phyloP scores from a whole-genome alignment of 1,140 invertebrate genomes.

The Cydia fagiglandana region DNA sequence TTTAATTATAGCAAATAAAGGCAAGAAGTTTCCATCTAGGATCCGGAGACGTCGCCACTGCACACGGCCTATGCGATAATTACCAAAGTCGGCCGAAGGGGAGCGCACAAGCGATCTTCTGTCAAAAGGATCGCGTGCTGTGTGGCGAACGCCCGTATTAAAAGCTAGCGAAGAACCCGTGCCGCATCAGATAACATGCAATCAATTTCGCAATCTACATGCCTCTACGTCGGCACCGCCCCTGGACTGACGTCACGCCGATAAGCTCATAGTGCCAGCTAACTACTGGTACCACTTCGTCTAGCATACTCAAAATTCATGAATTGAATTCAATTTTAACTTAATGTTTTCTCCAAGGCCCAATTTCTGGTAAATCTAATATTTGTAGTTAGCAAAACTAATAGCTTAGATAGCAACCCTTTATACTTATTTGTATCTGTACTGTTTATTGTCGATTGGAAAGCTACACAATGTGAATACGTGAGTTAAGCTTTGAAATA shows the following conservation, averaged over 20 bases:
- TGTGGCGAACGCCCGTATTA: slow-evolving; percentile 70
- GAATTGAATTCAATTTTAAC: slow-evolving; percentile 39
- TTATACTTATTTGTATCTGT: too few relatives aligned
- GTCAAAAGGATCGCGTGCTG: slow-evolving; percentile 74
- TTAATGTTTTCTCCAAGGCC: not conserved
- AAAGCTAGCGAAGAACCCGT: slow-evolving; percentile 76
- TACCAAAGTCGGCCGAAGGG: slow-evolving; percentile 57
- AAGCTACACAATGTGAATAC: too few relatives aligned
- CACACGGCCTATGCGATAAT: slow-evolving; percentile 65
- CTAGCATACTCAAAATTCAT: slow-evolving; percentile 39
- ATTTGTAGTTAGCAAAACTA: too few relatives aligned
- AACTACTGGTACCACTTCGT: slow-evolving; percentile 61
- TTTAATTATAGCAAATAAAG: not conserved
- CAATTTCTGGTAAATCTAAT: not conserved
- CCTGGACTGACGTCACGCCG: slow-evolving; percentile 70
- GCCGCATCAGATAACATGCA: slow-evolving; percentile 77
- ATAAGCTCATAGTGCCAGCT: slow-evolving; percentile 69
- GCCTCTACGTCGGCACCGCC: slow-evolving; percentile 74
- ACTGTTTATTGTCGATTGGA: too few relatives aligned
- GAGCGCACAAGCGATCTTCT: slow-evolving; percentile 68
- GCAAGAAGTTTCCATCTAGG: slow-evolving; percentile 29
- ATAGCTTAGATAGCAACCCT: too few relatives aligned
- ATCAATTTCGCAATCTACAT: slow-evolving; percentile 79
- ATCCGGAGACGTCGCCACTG: slow-evolving; percentile 69
- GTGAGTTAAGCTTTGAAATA: too few relatives aligned